Evolutionary conservation across 2,113 vertebrate species (phyloP).

Genomic region (Corythaeola cristata): DNA sequence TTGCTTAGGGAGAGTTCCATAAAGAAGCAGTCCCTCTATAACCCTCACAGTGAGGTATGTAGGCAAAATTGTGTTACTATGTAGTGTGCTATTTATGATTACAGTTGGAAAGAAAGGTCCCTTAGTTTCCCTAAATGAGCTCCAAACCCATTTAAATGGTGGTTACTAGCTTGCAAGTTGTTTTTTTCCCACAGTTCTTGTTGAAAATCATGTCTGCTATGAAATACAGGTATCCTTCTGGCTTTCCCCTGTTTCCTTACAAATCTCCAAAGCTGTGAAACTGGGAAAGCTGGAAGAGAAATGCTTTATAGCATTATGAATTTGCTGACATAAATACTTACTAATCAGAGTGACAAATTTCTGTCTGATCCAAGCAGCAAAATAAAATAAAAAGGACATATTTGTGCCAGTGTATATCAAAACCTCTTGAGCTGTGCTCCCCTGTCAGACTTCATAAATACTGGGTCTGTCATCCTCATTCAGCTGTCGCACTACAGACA

Average conservation of each 20-base stretch:
- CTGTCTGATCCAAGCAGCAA: constrained; percentile 47
- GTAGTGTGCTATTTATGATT: not conserved
- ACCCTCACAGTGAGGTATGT: not conserved
- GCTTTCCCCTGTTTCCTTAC: not conserved
- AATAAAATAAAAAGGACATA: constrained; percentile 43
- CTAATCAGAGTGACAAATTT: constrained; percentile 67
- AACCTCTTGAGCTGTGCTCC: constrained; percentile 2
- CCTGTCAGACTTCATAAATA: constrained; percentile 41
- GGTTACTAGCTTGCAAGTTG: not conserved
- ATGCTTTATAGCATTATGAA: constrained; percentile 54
- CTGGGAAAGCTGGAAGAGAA: not conserved
- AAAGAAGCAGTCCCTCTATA: not conserved
- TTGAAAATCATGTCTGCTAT: not conserved
- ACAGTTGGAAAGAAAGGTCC: not conserved
- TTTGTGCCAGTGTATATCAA: constrained; percentile 28
- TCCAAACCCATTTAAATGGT: not conserved
- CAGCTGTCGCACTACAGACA: not conserved
- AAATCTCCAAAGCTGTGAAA: constrained; percentile 27
- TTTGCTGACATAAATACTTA: constrained; percentile 60
- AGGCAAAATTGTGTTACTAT: not conserved
- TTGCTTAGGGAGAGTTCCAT: not conserved
- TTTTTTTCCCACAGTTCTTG: not conserved
- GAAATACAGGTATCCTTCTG: not conserved
- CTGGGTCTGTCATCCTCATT: constrained; percentile 6
- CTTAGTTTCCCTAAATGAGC: not conserved